Evolutionary conservation across 2,797 vertebrate genomes (phyloP).

Genomic region (Echeneis naucrates): DNA sequence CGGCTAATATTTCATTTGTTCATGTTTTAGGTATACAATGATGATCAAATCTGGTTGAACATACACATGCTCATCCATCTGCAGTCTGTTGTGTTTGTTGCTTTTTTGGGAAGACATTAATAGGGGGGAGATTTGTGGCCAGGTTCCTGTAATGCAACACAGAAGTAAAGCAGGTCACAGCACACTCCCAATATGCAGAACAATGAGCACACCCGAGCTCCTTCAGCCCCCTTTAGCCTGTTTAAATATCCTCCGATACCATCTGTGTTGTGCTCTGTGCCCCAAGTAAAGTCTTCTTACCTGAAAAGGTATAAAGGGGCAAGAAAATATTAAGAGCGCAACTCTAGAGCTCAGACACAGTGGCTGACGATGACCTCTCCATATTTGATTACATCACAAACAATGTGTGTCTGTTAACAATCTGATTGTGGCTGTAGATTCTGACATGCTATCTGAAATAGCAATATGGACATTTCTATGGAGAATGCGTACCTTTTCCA

Average conservation of each 20-base stretch:
- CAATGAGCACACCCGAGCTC: conserved; percentile 73
- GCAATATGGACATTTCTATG: background rate
- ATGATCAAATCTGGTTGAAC: background rate
- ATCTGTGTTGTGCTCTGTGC: conserved; percentile 52
- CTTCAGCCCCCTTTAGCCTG: conserved; percentile 62
- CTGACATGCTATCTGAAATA: background rate
- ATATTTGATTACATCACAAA: conserved; percentile 56
- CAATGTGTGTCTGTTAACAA: conserved; percentile 28
- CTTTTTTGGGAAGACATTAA: conserved; percentile 25
- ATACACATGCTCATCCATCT: conserved; percentile 5
- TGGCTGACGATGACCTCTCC: conserved; percentile 37
- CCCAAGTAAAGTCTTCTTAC: conserved; percentile 47
- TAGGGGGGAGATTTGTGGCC: conserved; percentile 29
- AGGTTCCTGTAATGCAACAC: conserved; percentile 69
- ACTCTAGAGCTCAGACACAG: conserved; percentile 47
- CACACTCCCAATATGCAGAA: conserved; percentile 70
- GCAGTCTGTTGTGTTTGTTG: background rate
- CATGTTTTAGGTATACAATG: background rate
- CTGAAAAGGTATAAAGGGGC: conserved; percentile 55
- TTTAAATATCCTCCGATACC: conserved; percentile 79
- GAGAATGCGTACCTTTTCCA: background rate
- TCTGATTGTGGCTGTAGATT: conserved; percentile 20
- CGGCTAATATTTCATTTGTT: background rate
- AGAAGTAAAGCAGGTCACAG: conserved; percentile 77
- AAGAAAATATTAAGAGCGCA: conserved; percentile 51